These are phyloP conservation scores for Helicoverpa assulta DNA, from an alignment of 2,888 invertebrate species.

Conservation along the genomic window DNA sequence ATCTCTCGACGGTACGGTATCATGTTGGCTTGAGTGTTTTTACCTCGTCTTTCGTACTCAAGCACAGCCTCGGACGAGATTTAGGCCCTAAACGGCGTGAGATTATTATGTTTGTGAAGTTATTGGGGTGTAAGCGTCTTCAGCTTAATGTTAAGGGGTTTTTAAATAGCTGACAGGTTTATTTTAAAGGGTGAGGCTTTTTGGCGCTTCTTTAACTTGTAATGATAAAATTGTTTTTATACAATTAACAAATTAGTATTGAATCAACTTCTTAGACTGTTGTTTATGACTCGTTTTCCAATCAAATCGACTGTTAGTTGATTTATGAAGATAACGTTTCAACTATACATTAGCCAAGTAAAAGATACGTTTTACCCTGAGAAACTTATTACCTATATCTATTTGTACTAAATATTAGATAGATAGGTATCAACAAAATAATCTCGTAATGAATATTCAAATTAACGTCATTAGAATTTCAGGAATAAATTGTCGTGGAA, in stretches of 20 bases:
- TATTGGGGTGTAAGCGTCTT: conserved; percentile 52
- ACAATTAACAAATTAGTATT: too few species aligned
- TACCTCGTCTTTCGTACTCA: conserved; percentile 46
- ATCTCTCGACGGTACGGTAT: conserved; percentile 64
- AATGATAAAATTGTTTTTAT: too few species aligned
- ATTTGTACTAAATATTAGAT: not conserved
- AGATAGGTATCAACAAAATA: not conserved
- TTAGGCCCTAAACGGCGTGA: conserved; percentile 54
- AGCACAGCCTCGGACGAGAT: conserved; percentile 39
- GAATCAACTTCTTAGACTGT: too few species aligned
- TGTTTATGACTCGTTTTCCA: too few species aligned
- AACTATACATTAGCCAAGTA: too few species aligned
- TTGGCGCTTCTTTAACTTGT: conserved; percentile 21
- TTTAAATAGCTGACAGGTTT: conserved; percentile 35
- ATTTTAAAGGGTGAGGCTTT: conserved; percentile 10
- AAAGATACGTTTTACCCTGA: too few species aligned
- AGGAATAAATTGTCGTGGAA: conserved; percentile 32
- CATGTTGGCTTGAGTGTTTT: conserved; percentile 61
- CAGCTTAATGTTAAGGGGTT: conserved; percentile 38
- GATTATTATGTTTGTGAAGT: conserved; percentile 58
- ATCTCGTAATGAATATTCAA: conserved; percentile 41
- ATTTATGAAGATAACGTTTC: too few species aligned
- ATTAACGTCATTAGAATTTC: conserved; percentile 40
- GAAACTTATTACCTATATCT: too few species aligned
- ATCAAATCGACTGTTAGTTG: too few species aligned